A percentile compares a stretch with the other conserved stretches of the same genome.
phyloP scores from a whole-genome alignment of 2,888 invertebrate species.

The Dexiosoma caninum region DNA sequence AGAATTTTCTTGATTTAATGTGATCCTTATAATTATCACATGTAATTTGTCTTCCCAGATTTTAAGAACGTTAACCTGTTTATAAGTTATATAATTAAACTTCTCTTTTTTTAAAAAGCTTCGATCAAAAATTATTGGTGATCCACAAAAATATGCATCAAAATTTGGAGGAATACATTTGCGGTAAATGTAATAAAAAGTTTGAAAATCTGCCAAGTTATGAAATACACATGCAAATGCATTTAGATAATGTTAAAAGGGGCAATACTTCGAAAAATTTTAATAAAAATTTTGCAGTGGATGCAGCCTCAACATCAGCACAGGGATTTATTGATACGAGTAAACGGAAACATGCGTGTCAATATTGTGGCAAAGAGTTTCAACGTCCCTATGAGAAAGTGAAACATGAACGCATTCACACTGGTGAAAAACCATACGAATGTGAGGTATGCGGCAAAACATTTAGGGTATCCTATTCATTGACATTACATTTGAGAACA shows the following conservation, averaged over 20 bases:
- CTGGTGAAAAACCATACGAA: conserved; percentile 87
- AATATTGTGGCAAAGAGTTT: conserved; percentile 85
- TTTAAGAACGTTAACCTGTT: too few relatives aligned
- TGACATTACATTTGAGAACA: conserved; percentile 88
- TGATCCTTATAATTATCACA: too few relatives aligned
- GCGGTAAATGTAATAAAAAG: conserved; percentile 85
- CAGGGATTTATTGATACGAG: conserved; percentile 35
- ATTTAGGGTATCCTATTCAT: conserved; percentile 88
- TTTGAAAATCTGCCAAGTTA: conserved; percentile 83
- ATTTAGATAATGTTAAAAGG: conserved; percentile 73
- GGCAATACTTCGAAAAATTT: background rate
- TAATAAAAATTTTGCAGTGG: background rate
- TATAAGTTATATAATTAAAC: too few relatives aligned
- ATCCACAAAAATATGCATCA: conserved; percentile 85
- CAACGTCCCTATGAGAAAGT: conserved; percentile 88
- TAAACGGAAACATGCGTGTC: conserved; percentile 82
- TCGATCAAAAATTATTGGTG: conserved; percentile 71
- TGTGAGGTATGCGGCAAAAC: conserved; percentile 89
- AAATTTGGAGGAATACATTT: conserved; percentile 80
- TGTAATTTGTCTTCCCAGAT: too few relatives aligned
- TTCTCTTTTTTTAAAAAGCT: too few relatives aligned
- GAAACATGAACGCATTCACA: conserved; percentile 90
- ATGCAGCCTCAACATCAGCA: conserved; percentile 51
- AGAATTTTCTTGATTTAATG: too few relatives aligned
- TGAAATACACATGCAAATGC: conserved; percentile 86